phyloP scores from a whole-genome alignment of 2,888 invertebrate genomes.

The Heliconius ethilla region DNA sequence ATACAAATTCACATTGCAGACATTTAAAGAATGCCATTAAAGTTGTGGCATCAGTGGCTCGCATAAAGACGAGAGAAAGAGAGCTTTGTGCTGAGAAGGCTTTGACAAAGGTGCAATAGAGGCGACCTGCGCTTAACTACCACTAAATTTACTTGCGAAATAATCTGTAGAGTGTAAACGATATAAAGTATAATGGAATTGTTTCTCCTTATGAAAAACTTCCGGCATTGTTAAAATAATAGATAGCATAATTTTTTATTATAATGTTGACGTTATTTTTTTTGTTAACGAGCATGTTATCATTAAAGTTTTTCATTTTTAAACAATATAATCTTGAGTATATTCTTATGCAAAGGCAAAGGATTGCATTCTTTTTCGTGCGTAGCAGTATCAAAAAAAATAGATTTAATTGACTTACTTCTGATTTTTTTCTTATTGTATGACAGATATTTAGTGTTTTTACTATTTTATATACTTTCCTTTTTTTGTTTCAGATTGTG shows the following conservation, averaged over 20 bases:
- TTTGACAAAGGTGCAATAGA: slow-evolving; percentile 28
- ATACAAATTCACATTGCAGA: slow-evolving; percentile 32
- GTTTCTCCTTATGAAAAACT: not conserved
- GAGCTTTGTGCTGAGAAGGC: slow-evolving; percentile 37
- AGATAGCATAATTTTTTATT: not conserved
- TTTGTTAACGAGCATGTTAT: not conserved
- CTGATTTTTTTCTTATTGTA: too few relatives aligned
- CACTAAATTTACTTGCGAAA: slow-evolving; percentile 5
- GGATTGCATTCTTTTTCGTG: too few relatives aligned
- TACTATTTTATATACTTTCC: not conserved
- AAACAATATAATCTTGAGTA: not conserved
- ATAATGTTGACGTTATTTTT: not conserved
- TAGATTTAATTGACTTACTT: too few relatives aligned
- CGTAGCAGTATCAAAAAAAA: too few relatives aligned
- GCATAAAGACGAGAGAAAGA: slow-evolving; percentile 33
- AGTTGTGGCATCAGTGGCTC: slow-evolving; percentile 7
- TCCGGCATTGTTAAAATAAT: not conserved
- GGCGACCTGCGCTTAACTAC: slow-evolving; percentile 12
- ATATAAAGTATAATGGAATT: not conserved
- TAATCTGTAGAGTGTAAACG: not conserved
- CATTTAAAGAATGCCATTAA: slow-evolving; percentile 40
- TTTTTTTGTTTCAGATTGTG: slow-evolving; percentile 82
- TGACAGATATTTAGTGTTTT: too few relatives aligned
- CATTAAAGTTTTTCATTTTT: not conserved
- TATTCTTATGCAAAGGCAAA: too few relatives aligned